phyloP scores from a whole-genome alignment of 1,140 invertebrate genomes.

The Cydia fagiglandana region DNA sequence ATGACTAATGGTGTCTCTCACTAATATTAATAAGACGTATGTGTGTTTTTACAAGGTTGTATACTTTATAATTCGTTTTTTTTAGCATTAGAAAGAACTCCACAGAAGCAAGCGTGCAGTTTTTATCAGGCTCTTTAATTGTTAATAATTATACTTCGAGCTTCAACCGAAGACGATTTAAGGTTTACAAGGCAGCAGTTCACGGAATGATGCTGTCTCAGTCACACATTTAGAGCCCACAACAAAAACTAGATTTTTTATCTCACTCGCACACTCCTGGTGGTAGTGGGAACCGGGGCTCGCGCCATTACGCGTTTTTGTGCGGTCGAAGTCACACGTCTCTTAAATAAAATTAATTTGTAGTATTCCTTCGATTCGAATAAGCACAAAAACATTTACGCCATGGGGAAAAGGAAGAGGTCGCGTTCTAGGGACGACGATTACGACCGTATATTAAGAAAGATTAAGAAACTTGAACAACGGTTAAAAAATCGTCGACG shows the following conservation, averaged over 20 bases:
- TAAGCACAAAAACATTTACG: not conserved
- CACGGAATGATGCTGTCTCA: not conserved
- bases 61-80: too few species aligned
- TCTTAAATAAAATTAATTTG: not conserved
- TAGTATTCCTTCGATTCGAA: not conserved
- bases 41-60: too few species aligned
- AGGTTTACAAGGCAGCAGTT: not conserved
- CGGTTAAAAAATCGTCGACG: not conserved
- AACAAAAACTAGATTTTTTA: not conserved
- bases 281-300: not conserved
- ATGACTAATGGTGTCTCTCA: not conserved
- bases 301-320: not conserved
- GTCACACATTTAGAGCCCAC: not conserved
- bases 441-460: not conserved
- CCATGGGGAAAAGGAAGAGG: not conserved
- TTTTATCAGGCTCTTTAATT: too few species aligned
- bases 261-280: not conserved
- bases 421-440: not conserved
- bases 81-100: too few species aligned
- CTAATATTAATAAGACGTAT: not conserved
- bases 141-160: conserved; percentile 4
- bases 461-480: not conserved
- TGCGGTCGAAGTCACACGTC: not conserved
- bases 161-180: conserved; percentile 3
- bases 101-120: too few species aligned